Conservation (phyloP, 2,113 vertebrate genomes). For the Elanoides forficatus region DNA sequence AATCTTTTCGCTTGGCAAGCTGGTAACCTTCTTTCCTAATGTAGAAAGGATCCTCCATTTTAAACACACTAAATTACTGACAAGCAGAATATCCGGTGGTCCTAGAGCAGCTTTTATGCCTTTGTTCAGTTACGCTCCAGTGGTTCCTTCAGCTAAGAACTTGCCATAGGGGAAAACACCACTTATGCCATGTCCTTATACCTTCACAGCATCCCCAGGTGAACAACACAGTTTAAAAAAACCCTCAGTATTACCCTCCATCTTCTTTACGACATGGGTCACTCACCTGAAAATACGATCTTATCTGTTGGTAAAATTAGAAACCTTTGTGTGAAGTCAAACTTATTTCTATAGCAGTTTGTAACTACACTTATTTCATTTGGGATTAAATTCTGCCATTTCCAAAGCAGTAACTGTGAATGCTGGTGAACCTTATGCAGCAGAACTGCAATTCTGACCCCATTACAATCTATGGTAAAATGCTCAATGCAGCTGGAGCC, state of each 20-base stretch:
- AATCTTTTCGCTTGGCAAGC: neutral
- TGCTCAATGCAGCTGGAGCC: neutral
- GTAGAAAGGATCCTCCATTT: neutral
- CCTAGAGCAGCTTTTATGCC: neutral
- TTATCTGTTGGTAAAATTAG: neutral
- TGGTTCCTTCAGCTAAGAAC: neutral
- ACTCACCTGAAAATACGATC: neutral
- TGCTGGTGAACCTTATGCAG: neutral
- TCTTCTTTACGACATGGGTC: neutral
- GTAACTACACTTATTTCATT: neutral
- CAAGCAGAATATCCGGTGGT: neutral
- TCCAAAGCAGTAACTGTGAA: neutral
- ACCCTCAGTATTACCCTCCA: neutral
- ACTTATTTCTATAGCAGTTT: neutral
- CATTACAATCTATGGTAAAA: neutral
- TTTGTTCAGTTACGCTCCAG: neutral
- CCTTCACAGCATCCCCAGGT: neutral
- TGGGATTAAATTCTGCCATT: neutral
- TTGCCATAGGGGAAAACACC: slow-evolving; percentile 34
- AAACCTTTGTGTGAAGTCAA: neutral
- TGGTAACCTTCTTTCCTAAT: neutral
- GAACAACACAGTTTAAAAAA: neutral
- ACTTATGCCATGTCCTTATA: neutral
- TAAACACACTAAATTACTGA: neutral
- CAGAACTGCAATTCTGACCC: neutral